phyloP scores from a whole-genome alignment of 2,888 invertebrate genomes.

The Xestia c-nigrum region DNA sequence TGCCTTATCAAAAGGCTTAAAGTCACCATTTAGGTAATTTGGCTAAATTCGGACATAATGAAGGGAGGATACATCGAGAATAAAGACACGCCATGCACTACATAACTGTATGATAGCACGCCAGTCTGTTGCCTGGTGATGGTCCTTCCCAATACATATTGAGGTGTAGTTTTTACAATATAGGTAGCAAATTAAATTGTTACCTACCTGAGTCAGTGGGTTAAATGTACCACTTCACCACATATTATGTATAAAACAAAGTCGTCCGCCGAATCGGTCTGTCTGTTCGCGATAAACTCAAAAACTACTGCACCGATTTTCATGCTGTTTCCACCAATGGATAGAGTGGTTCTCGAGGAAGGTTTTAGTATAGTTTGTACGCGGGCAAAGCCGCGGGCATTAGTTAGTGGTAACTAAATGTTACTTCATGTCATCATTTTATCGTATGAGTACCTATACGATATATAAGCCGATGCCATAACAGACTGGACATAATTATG shows the following conservation, averaged over 20 bases:
- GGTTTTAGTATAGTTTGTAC: too few relatives aligned
- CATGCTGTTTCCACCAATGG: too few relatives aligned
- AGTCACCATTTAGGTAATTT: conserved; percentile 9
- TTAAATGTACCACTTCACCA: too few relatives aligned
- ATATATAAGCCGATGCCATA: not conserved
- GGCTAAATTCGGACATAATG: conserved; percentile 9
- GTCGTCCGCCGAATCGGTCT: too few relatives aligned
- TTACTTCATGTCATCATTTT: not conserved
- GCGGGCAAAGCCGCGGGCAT: too few relatives aligned
- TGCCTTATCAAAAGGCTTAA: too few relatives aligned
- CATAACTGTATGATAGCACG: not conserved
- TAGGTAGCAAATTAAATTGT: not conserved
- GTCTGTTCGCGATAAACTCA: too few relatives aligned
- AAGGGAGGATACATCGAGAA: not conserved
- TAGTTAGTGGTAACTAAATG: not conserved
- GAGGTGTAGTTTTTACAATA: not conserved
- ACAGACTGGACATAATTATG: too few relatives aligned
- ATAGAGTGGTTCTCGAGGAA: too few relatives aligned
- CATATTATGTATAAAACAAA: too few relatives aligned
- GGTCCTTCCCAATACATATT: not conserved
- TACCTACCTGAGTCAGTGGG: not conserved
- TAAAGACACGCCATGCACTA: not conserved
- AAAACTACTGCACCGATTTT: too few relatives aligned
- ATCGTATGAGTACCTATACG: not conserved
- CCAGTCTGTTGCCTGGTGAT: not conserved